A percentile compares a stretch with the other conserved stretches of the same genome.
phyloP scores from a whole-genome alignment of 2,888 invertebrate species.

The Athalia circularis region DNA sequence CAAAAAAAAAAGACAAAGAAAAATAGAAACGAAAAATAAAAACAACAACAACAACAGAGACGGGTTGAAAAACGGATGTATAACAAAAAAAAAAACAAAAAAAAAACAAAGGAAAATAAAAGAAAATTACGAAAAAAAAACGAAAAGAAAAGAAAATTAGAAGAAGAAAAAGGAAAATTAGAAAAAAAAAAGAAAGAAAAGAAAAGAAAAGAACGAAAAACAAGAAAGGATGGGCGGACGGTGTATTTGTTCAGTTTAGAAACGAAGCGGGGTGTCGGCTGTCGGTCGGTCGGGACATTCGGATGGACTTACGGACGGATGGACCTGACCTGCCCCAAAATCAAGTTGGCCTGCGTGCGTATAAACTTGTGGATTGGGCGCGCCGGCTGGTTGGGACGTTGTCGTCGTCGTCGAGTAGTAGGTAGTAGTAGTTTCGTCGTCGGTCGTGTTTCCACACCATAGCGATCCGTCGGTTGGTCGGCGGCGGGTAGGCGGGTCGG shows the following conservation, averaged over 20 bases:
- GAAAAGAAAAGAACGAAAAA: background rate
- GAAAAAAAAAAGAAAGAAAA: background rate
- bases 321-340: slow-evolving; percentile 57
- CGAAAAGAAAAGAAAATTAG: background rate
- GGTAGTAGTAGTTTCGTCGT: background rate
- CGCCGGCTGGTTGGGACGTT: slow-evolving; percentile 7
- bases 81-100: background rate
- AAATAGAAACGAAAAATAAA: background rate
- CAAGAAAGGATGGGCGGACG: background rate
- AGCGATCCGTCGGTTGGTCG: too few species aligned
- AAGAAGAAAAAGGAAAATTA: background rate
- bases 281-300: background rate
- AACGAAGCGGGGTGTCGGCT: too few species aligned
- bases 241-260: background rate
- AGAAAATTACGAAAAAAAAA: background rate
- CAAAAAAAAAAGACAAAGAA: background rate
- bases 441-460: background rate
- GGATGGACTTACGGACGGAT: slow-evolving; percentile 11
- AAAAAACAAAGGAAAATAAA: background rate
- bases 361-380: slow-evolving; percentile 37
- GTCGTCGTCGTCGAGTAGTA: background rate
- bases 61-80: too few species aligned
- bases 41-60: too few species aligned
- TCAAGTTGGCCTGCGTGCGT: slow-evolving; percentile 48
- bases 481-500: too few species aligned